Base-by-base conservation (phyloP, 2,113 vertebrate species). In the Turdus rufiventris region DNA sequence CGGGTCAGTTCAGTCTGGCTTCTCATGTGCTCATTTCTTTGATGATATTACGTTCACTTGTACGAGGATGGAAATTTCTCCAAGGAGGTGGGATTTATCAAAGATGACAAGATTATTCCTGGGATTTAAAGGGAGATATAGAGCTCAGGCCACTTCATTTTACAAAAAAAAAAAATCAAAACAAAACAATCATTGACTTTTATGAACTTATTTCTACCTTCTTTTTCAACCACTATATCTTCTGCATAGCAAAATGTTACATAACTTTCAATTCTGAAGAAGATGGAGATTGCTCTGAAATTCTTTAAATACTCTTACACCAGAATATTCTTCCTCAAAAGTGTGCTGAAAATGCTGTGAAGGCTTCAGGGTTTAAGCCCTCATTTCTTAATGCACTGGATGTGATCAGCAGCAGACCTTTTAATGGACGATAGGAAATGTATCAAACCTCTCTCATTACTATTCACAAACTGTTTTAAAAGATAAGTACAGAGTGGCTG, bases 11-110 rank as follows among this genome's bases (percentile, higher is more conserved):
- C 34, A 1, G n/a, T 57, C 28, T 6, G 3, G 45, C 34, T 78
- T 86, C 61, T 72, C 31, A 45, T 38, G 14, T 8, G 15, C 8
- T 61, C 2, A 33, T 61, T 89, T 79, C 24, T 68, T 90, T 43
- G 24, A 29, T 38, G 10, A 33, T 45, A 72, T 2, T 40, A 14
- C 5, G 5, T 24, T 78, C 34, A 51, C 9, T 53, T 0, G 0
- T 57, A 36, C 4, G 68, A 81, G 8, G 28, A 29, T 43, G 20
- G 47, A 83, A 42, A 31, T 40, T 57, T 33, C 75, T 80, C 67
- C 50, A 21, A 73, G 38, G 29, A 33, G 25, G 34, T 24, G 18
- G 17, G 2, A 6, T 50, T 70, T 80, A 15, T 68, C 14, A 65
- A 53, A 72, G 53, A 60, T 5, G 4, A 14, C 18, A 56, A 74